Percentiles rank a stretch among this genome's conserved stretches.
These are phyloP conservation scores for Eilema griseolum DNA, from an alignment of 2,888 invertebrate genomes.

Conservation along the genomic window DNA sequence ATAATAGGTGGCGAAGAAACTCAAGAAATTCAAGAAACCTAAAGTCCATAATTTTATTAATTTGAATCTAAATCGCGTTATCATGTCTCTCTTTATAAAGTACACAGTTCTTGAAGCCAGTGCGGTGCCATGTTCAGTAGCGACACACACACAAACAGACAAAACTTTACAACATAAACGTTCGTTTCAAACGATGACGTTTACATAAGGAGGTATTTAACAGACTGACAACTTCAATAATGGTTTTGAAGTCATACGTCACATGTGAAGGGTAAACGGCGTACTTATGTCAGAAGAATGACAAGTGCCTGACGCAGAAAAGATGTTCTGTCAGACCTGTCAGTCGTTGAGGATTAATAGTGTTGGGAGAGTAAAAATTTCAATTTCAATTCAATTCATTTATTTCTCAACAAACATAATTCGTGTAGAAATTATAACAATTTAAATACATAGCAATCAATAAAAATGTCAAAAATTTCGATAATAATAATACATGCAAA, in stretches of 20 bases:
- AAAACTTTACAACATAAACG: background rate
- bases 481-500: too few relatives aligned
- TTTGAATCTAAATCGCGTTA: background rate
- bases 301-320: slow-evolving; percentile 8
- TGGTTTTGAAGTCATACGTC: slow-evolving; percentile 13
- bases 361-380: background rate
- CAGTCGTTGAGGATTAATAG: slow-evolving; percentile 13
- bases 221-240: slow-evolving; percentile 10
- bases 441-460: too few relatives aligned
- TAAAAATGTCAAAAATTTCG: too few relatives aligned
- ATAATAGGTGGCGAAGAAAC: too few relatives aligned
- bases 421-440: too few relatives aligned
- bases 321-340: slow-evolving; percentile 20
- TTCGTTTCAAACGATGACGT: slow-evolving; percentile 1
- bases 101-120: background rate
- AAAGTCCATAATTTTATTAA: background rate
- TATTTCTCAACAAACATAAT: too few relatives aligned
- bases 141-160: background rate
- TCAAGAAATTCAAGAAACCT: background rate
- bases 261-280: slow-evolving; percentile 7
- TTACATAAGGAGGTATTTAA: slow-evolving; percentile 16
- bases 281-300: slow-evolving; percentile 22
- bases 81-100: too few relatives aligned
- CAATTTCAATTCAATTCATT: too few relatives aligned
- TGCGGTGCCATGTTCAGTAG: background rate